Base-by-base conservation (phyloP, 2,113 vertebrate genomes). In the Choloepus hoffmanni region DNA sequence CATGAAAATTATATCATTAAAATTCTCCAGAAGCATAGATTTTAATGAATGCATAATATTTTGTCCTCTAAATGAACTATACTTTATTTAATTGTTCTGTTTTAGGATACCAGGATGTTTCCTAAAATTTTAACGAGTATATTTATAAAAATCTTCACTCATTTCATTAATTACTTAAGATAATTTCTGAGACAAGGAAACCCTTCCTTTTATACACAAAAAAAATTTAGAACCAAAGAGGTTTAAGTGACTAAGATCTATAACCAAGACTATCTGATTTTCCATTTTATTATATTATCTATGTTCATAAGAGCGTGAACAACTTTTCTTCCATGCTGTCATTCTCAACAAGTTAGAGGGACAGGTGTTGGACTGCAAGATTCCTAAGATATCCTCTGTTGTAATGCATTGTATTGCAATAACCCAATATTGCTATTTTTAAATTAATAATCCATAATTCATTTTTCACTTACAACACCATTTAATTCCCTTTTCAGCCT, bases 391-490 rank as follows among this genome's bases (percentile, higher is more conserved):
- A 83, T 67, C 33, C 36, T 21, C 87, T 90, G 15, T 24, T 43
- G 16, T 24, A 21, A 89, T 77, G n/a, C 24, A 28, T 81, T 85
- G 33, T 81, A 58, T 33, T 50, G 16, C 19, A 90, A 4, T 70
- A 68, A 88, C 12, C 73, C 65, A 48, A 48, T 28, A 50, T 40
- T 79, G 58, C 19, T 58, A 45, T 48, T 3, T 83, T 89, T 92
- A 91, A 76, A 65, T 70, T 82, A 36, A 83, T 23, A 92, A 90
- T 16, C 18, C 10, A 67, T 50, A 90, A 58, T 72, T 92, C 13
- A 79, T 43, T 23, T 83, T 90, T 84, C 50, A 90, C 28, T 90
- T 36, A 60, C 43, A 82, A 92, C 87, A 84, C 67, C 67, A 78
- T 65, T 79, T 36, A 62, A 74, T 73, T 62, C 28, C 7, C 15